Base-by-base conservation (phyloP, 2,888 invertebrate species). In the Rhimphoctona megacephalus region DNA sequence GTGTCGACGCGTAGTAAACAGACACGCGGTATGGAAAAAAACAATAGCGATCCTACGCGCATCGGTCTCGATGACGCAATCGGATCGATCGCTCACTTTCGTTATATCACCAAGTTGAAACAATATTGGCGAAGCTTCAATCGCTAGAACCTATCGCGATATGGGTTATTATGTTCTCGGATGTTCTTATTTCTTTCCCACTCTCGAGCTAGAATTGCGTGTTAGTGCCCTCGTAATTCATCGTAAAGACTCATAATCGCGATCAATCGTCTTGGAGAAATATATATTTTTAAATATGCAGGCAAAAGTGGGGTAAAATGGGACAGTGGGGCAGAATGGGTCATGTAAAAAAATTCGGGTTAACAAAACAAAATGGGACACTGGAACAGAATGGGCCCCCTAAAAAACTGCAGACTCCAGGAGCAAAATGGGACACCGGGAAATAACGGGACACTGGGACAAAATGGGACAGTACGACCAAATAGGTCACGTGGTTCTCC, bases 191-290 rank as follows among this genome's bases (percentile, higher is more conserved):
- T 61, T 61, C 2, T 30, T 30, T 30, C 5, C 6, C 30, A 4
- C 6, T 14, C 61, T 30, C 64, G 39, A 46, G 54, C 76, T 61
- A 66, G 66, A 81, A 67, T 67, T 57, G 77, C 77, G 72, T 78
- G 67, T 81, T 57, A 66, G 81, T 57, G 85, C 61, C 73, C 81
- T 73, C 66, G 77, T 46, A 57, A 85, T 77, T 81, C 72, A 61
- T 73, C 77, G 61, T 54, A 30, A 61, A 61, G 30, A 66, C 54
- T 80, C 76, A 22, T 57, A 64, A 61, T 66, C 67, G 57, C 25
- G 57, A 57, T 73, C 46, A 78, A 85, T 78, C 72, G 78, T 49
- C 61, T 30, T 61, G 17, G 30, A 30, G 61, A 30, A 30, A 61
- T 30, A 17, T 30, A 61, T 30, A 30, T 61, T 61, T 30, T 14